phyloP scores from a whole-genome alignment of 2,113 vertebrate species.

The Cacatua alba region DNA sequence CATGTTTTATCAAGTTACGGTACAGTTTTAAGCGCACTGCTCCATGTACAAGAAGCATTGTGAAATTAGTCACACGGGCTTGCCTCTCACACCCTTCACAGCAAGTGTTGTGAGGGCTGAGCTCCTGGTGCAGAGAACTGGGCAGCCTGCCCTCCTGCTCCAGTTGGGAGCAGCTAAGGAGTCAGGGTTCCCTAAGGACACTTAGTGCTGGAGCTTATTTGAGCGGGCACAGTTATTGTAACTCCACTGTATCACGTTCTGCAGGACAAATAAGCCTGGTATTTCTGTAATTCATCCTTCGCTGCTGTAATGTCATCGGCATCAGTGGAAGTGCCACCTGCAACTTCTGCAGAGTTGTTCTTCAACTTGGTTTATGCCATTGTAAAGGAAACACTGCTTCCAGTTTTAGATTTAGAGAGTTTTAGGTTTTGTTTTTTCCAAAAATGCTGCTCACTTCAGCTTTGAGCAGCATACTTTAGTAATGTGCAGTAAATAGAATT shows the following conservation, averaged over 20 bases:
- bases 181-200: not conserved
- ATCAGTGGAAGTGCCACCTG: not conserved
- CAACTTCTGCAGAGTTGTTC: not conserved
- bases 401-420: not conserved
- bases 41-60: rapidly evolving
- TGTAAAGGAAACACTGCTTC: not conserved
- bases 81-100: rapidly evolving
- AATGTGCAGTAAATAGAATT: not conserved
- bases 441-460: not conserved
- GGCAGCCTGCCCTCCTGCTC: rapidly evolving
- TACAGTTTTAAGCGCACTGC: rapidly evolving
- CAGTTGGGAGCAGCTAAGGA: not conserved
- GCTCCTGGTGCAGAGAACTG: rapidly evolving
- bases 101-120: rapidly evolving
- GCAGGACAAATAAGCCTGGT: not conserved
- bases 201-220: not conserved
- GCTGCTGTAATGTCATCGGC: not conserved
- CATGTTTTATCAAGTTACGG: rapidly evolving
- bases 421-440: not conserved
- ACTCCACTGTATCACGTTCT: not conserved
- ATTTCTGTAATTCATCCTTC: not conserved
- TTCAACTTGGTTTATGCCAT: not conserved
- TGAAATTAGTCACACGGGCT: not conserved
- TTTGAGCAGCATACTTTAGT: not conserved
- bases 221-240: too few species aligned